Evolutionary conservation across 2,888 invertebrate species (phyloP).

Genomic region (Cheilosia grossa): DNA sequence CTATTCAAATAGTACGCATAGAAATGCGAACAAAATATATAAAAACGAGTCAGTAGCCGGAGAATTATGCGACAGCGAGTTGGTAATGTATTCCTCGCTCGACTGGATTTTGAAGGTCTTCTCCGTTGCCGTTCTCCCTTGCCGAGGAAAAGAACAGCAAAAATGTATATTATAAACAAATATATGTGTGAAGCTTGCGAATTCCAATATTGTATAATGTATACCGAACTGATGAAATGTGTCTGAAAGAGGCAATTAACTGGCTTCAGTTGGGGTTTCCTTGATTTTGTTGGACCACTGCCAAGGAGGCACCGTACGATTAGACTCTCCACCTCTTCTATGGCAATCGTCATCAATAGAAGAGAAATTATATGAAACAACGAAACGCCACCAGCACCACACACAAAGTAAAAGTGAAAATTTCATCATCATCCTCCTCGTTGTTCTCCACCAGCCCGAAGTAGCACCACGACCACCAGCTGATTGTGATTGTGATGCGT

Average conservation of each 20-base stretch:
- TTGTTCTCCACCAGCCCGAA: conserved; percentile 33
- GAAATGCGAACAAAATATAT: conserved; percentile 50
- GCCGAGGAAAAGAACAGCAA: background rate
- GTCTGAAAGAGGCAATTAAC: conserved; percentile 49
- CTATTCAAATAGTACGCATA: conserved; percentile 59
- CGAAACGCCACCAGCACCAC: conserved; percentile 27
- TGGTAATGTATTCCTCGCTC: conserved; percentile 16
- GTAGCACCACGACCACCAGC: conserved; percentile 40
- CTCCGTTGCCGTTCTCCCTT: conserved; percentile 1
- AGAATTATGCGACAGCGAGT: conserved; percentile 1
- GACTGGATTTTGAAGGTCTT: conserved; percentile 65
- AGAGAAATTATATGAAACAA: conserved; percentile 31
- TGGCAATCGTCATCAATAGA: conserved; percentile 10
- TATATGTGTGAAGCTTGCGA: background rate
- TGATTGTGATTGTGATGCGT: conserved; percentile 54
- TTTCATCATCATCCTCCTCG: conserved; percentile 41
- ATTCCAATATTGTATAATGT: background rate
- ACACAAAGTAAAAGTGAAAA: conserved; percentile 70
- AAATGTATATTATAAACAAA: background rate
- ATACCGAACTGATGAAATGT: background rate
- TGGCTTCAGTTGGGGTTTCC: conserved; percentile 42
- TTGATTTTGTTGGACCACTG: conserved; percentile 49
- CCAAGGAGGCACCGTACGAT: conserved; percentile 30
- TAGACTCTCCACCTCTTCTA: background rate
- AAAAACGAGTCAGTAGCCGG: conserved; percentile 11